A percentile compares a stretch with the other conserved stretches of the same genome.
phyloP scores from a whole-genome alignment of 2,797 vertebrate genomes.

The Ctenochaetus hawaiiensis region DNA sequence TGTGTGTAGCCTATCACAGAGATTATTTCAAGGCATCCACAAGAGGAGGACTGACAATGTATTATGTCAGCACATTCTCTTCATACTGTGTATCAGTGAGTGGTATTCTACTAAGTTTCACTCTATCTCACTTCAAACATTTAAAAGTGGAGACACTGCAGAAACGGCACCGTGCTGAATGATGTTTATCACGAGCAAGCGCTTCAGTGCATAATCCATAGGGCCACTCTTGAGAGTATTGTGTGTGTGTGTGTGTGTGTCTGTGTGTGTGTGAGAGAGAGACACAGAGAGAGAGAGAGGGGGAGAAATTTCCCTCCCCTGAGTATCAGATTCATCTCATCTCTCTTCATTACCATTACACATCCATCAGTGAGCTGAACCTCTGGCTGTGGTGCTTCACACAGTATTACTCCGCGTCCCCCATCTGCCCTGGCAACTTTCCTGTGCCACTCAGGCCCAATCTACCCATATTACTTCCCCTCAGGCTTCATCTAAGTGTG shows the following conservation, averaged over 20 bases:
- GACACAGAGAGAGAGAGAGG: no score
- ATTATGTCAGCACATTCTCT: slow-evolving; percentile 79
- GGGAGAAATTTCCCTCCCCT: slow-evolving; percentile 44
- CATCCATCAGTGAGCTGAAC: slow-evolving; percentile 63
- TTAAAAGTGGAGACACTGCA: slow-evolving; percentile 77
- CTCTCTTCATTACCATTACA: slow-evolving; percentile 76
- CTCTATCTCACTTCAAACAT: slow-evolving; percentile 71
- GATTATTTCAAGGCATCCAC: slow-evolving; percentile 63
- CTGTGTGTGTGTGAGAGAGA: slow-evolving; percentile 7
- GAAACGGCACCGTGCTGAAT: slow-evolving; percentile 66
- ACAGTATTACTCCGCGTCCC: slow-evolving; percentile 60
- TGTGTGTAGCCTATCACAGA: slow-evolving; percentile 71
- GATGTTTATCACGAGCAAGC: slow-evolving; percentile 71
- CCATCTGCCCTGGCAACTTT: slow-evolving; percentile 72
- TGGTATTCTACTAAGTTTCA: slow-evolving; percentile 73
- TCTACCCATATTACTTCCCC: slow-evolving; percentile 70
- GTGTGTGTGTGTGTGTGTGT: slow-evolving; percentile 42
- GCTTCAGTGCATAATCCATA: slow-evolving; percentile 66
- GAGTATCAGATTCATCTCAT: slow-evolving; percentile 76
- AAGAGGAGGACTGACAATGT: slow-evolving; percentile 61
- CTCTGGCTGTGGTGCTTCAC: slow-evolving; percentile 61
- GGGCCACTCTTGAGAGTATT: slow-evolving; percentile 53
- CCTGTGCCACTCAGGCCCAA: slow-evolving; percentile 70
- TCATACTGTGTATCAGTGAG: slow-evolving; percentile 61
- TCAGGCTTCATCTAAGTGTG: slow-evolving; percentile 75